Percentiles rank a stretch among this genome's conserved stretches.
Evolutionary conservation across 2,797 vertebrate genomes (phyloP).

Genomic region (Scarus forsteni): DNA sequence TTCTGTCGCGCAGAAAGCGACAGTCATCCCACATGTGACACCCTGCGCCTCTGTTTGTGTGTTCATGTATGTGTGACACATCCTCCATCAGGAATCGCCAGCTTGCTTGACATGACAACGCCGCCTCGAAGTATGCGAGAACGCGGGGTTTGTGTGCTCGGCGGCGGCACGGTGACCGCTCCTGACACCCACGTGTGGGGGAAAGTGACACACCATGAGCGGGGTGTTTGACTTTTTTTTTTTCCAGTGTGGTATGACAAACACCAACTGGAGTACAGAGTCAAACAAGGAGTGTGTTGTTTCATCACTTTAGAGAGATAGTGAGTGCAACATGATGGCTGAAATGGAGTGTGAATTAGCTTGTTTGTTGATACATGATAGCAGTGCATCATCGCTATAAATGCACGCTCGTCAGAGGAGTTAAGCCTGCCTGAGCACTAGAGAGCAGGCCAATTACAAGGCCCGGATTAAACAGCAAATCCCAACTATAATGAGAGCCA

Average conservation of each 20-base stretch:
- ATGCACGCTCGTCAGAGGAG: conserved; percentile 59
- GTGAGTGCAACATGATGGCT: neutral
- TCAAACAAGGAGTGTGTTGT: conserved; percentile 52
- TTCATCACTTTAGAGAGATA: conserved; percentile 11
- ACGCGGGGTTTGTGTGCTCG: conserved; percentile 13
- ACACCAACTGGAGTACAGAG: neutral
- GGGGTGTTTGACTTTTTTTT: conserved; percentile 25
- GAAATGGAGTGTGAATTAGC: conserved; percentile 44
- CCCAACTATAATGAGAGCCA: conserved; percentile 80
- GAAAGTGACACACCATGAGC: conserved; percentile 46
- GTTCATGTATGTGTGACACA: conserved; percentile 48
- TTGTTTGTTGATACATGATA: conserved; percentile 61
- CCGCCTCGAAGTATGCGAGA: conserved; percentile 21
- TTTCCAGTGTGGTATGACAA: conserved; percentile 11
- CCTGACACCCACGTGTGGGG: conserved; percentile 38
- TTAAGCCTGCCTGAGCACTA: conserved; percentile 71
- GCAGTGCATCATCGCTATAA: conserved; percentile 46
- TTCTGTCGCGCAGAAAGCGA: conserved; percentile 30
- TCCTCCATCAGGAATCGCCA: conserved; percentile 41
- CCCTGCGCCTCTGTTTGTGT: conserved; percentile 8
- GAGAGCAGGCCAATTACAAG: conserved; percentile 78
- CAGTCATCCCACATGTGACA: conserved; percentile 51
- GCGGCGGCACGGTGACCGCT: conserved; percentile 36
- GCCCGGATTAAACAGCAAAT: conserved; percentile 79
- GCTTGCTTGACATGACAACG: conserved; percentile 47